Evolutionary conservation across 2,113 vertebrate species (phyloP).

Genomic region (Neogale vison): DNA sequence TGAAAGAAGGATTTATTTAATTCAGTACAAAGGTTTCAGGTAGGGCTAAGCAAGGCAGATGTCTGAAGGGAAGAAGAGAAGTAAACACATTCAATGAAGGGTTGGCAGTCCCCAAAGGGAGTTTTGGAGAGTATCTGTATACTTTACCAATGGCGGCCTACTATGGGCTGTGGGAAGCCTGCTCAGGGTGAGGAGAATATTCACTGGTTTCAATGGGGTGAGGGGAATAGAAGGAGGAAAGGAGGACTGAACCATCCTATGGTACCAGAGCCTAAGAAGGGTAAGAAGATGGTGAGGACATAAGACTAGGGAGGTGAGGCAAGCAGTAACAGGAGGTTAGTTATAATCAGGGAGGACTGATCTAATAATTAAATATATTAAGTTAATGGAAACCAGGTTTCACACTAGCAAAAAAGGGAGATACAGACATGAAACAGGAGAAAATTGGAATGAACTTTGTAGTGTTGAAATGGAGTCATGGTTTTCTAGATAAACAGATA

Average conservation of each 20-base stretch:
- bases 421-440: slow-evolving; percentile 20
- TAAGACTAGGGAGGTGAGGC: not conserved
- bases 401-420: not conserved
- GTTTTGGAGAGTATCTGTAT: not conserved
- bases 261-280: not conserved
- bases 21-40: not conserved
- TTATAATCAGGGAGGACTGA: not conserved
- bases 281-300: not conserved
- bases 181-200: not conserved
- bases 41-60: not conserved
- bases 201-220: not conserved
- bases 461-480: not conserved
- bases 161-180: not conserved
- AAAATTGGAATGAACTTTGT: slow-evolving; percentile 7
- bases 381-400: slow-evolving; percentile 1
- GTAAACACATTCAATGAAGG: not conserved
- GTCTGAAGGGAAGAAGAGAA: not conserved
- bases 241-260: not conserved
- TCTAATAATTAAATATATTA: not conserved
- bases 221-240: not conserved
- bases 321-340: not conserved
- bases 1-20: not conserved
- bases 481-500: not conserved
- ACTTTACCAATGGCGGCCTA: not conserved
- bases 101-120: not conserved